A percentile compares a stretch with the other conserved stretches of the same genome.
phyloP scores from a whole-genome alignment of 2,888 invertebrate species.

The Yponomeuta sedellus region DNA sequence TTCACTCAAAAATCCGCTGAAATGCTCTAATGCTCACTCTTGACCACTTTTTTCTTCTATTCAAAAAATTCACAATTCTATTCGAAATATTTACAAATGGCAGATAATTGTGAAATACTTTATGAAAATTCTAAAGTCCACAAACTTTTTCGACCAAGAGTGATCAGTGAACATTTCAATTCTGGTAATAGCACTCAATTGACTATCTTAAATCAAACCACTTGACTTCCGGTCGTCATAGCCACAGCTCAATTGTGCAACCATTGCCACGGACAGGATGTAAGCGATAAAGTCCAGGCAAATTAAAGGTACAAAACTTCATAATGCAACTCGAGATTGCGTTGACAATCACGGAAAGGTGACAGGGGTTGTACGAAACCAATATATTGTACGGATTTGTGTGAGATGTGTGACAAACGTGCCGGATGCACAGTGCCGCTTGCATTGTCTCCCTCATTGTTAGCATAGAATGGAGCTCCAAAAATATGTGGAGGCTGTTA shows the following conservation, averaged over 20 bases:
- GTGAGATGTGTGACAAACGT: constrained; percentile 25
- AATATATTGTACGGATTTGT: constrained; percentile 32
- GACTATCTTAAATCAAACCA: constrained; percentile 17
- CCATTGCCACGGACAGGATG: constrained; percentile 36
- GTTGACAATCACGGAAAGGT: constrained; percentile 25
- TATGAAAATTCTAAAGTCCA: neutral
- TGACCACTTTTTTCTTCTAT: too few species aligned
- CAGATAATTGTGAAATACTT: neutral
- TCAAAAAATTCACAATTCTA: too few species aligned
- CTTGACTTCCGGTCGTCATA: constrained; percentile 24
- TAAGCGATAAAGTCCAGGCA: constrained; percentile 16
- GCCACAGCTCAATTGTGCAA: constrained; percentile 28
- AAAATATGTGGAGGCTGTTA: constrained; percentile 65
- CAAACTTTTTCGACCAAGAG: neutral
- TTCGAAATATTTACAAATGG: too few species aligned
- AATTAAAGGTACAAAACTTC: neutral
- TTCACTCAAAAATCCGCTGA: too few species aligned
- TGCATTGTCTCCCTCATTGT: constrained; percentile 40
- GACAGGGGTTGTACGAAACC: constrained; percentile 34
- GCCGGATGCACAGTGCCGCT: constrained; percentile 59
- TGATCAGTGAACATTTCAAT: neutral
- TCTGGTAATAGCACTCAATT: neutral
- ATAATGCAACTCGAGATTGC: constrained; percentile 18
- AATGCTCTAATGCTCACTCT: too few species aligned
- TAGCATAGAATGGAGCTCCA: constrained; percentile 51